Conservation (phyloP, 2,888 invertebrate species). For the Mactromeris polynyma region DNA sequence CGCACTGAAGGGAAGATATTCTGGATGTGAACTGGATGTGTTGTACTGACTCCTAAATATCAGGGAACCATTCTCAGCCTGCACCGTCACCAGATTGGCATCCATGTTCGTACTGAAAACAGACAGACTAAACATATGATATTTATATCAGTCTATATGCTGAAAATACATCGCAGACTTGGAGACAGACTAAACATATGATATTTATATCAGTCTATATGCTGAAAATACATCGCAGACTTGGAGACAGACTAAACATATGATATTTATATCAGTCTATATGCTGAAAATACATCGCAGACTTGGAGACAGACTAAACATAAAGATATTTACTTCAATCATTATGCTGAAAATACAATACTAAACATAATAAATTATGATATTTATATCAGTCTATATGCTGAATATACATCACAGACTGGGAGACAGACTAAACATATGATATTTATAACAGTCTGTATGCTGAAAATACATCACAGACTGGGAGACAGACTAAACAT, state of each 20-base stretch:
- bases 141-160: background rate
- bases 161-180: no score
- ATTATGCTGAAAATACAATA: background rate
- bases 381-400: no score
- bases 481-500: no score
- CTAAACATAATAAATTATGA: no score
- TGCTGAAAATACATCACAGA: background rate
- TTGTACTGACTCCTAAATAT: slow-evolving; percentile 78
- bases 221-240: no score
- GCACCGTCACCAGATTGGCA: slow-evolving; percentile 75
- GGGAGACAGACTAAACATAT: background rate
- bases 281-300: no score
- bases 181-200: no score
- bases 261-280: background rate
- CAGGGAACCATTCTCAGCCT: slow-evolving; percentile 72
- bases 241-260: no score
- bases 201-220: background rate
- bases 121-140: background rate
- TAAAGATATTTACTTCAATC: no score
- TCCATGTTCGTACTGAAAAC: slow-evolving; percentile 68
- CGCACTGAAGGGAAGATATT: slow-evolving; percentile 77
- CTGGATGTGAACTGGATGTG: slow-evolving; percentile 76
- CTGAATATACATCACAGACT: no score
- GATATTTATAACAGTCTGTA: background rate
- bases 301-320: no score